These are phyloP conservation scores for Prolemur simus DNA, from an alignment of 2,113 vertebrate genomes.

Conservation along the genomic window DNA sequence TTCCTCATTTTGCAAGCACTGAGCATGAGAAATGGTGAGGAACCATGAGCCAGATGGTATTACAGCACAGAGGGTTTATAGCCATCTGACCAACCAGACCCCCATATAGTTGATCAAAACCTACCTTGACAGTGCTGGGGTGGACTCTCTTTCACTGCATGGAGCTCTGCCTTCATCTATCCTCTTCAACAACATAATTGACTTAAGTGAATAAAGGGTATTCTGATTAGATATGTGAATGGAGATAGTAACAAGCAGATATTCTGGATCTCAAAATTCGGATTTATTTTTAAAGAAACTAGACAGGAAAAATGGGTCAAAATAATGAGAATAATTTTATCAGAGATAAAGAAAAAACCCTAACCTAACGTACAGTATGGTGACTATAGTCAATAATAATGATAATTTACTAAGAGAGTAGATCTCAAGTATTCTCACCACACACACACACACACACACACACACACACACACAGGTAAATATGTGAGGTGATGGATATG, in stretches of 20 bases:
- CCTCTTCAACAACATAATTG: neutral
- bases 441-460: neutral
- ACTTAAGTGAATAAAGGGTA: neutral
- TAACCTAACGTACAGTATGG: neutral
- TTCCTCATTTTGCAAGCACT: neutral
- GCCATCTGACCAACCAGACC: neutral
- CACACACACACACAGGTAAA: neutral
- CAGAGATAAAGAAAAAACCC: neutral
- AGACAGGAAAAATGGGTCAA: neutral
- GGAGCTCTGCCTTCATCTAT: neutral
- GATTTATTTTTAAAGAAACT: constrained; percentile 1
- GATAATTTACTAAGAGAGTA: neutral
- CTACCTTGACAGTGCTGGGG: neutral
- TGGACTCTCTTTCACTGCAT: neutral
- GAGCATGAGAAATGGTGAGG: neutral
- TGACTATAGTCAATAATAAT: neutral
- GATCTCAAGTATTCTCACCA: neutral
- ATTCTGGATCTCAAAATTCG: neutral
- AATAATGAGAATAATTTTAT: neutral
- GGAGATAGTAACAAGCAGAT: neutral
- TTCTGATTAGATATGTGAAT: neutral
- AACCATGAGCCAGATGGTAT: neutral
- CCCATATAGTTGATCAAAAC: neutral
- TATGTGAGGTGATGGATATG: neutral
- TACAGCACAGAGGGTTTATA: neutral